Percentiles rank a stretch among this genome's conserved stretches.
Evolutionary conservation across 2,888 invertebrate genomes (phyloP).

Genomic region (Laothoe populi): DNA sequence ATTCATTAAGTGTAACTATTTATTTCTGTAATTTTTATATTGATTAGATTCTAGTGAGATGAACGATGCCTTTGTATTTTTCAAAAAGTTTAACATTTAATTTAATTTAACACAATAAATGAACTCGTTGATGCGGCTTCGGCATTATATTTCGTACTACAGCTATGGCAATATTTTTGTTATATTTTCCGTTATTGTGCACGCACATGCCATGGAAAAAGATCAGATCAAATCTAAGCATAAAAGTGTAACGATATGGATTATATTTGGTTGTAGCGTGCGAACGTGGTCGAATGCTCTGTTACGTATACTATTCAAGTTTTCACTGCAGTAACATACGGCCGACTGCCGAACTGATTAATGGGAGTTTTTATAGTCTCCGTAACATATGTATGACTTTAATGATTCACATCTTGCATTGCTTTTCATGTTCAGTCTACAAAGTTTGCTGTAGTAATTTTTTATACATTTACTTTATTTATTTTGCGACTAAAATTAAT

Average conservation of each 20-base stretch:
- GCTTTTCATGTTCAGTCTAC: too few relatives aligned
- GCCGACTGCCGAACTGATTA: background rate
- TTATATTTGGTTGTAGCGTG: slow-evolving; percentile 4
- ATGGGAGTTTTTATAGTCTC: background rate
- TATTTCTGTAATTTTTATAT: background rate
- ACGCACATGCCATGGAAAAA: slow-evolving; percentile 25
- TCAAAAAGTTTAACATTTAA: too few relatives aligned
- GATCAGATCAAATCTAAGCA: background rate
- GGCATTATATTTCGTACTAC: background rate
- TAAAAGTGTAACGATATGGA: slow-evolving; percentile 1
- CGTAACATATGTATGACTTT: background rate
- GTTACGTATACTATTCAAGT: slow-evolving; percentile 4
- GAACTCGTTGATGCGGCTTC: background rate
- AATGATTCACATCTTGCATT: background rate
- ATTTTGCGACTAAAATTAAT: too few relatives aligned
- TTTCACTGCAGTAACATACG: background rate
- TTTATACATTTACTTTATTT: too few relatives aligned
- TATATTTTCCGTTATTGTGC: slow-evolving; percentile 25
- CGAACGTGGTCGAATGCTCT: background rate
- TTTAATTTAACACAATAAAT: background rate
- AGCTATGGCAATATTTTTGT: slow-evolving; percentile 3
- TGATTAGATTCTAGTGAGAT: background rate
- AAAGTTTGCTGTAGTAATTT: too few relatives aligned
- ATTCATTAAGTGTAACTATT: background rate
- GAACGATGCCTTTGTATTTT: background rate